A percentile compares a stretch with the other conserved stretches of the same genome.
Conservation (phyloP, 2,888 invertebrate species). For the Cremastinae sp. region DNA sequence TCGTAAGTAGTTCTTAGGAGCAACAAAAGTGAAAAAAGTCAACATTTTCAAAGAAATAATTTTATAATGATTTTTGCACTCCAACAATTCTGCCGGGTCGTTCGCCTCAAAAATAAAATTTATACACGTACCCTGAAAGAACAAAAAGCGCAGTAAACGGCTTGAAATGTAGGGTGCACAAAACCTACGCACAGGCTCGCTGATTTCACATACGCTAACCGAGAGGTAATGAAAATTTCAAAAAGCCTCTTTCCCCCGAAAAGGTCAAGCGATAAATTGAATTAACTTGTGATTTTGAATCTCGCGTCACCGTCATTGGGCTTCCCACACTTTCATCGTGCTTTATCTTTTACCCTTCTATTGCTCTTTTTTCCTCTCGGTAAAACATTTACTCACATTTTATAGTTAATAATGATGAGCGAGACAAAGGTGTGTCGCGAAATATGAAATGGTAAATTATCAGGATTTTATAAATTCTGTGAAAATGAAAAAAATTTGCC, state of each 20-base stretch:
- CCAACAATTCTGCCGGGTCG: too few relatives aligned
- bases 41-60: too few relatives aligned
- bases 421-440: background rate
- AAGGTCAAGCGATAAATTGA: conserved; percentile 70
- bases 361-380: conserved; percentile 7
- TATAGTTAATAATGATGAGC: conserved; percentile 33
- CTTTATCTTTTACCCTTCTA: conserved; percentile 8
- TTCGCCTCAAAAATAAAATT: too few relatives aligned
- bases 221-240: conserved; percentile 71
- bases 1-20: too few relatives aligned
- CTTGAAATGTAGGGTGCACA: conserved; percentile 27
- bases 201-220: conserved; percentile 20
- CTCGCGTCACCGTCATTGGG: conserved; percentile 41
- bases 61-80: too few relatives aligned
- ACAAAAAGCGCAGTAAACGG: background rate
- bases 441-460: too few relatives aligned
- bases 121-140: too few relatives aligned
- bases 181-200: conserved; percentile 1
- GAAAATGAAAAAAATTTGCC: too few relatives aligned
- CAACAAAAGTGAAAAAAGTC: too few relatives aligned
- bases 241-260: conserved; percentile 66
- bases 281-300: conserved; percentile 68
- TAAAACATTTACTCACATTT: conserved; percentile 38
- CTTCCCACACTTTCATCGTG: conserved; percentile 35
- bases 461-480: too few relatives aligned